A percentile compares a stretch with the other conserved stretches of the same genome.
phyloP scores from a whole-genome alignment of 1,140 invertebrate genomes.

The Cyclargus thomasi region DNA sequence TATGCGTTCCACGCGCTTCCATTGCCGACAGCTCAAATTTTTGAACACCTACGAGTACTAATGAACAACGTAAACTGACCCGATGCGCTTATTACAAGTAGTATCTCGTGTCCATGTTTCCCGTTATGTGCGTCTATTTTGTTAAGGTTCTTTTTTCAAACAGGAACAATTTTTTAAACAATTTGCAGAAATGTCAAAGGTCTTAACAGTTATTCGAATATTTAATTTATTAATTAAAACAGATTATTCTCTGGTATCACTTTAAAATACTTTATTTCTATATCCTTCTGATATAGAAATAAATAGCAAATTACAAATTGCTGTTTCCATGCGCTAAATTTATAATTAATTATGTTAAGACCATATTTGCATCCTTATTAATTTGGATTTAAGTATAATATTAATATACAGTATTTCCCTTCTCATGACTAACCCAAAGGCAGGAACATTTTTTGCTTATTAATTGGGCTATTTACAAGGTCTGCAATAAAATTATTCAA shows the following conservation, averaged over 20 bases:
- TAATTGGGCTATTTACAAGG: background rate
- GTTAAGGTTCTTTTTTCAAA: too few relatives aligned
- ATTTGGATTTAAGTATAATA: background rate
- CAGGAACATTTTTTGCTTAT: background rate
- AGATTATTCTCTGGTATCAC: background rate
- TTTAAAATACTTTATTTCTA: background rate
- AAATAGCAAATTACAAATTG: background rate
- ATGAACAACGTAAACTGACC: background rate
- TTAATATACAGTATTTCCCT: background rate
- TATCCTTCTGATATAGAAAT: background rate
- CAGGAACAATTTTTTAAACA: too few relatives aligned
- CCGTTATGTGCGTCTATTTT: too few relatives aligned
- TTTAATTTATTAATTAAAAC: too few relatives aligned
- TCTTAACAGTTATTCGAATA: too few relatives aligned
- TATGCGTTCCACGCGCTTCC: background rate
- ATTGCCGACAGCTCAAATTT: background rate
- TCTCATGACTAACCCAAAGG: background rate
- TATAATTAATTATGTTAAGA: background rate
- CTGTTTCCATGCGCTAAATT: background rate
- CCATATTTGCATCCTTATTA: background rate
- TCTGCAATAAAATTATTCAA: conserved; percentile 4
- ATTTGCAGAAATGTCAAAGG: too few relatives aligned
- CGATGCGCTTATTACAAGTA: background rate
- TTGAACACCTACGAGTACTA: background rate
- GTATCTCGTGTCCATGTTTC: background rate